A percentile compares a stretch with the other conserved stretches of the same genome.
Conservation (phyloP, 2,797 vertebrate genomes). For the Chanos chanos region DNA sequence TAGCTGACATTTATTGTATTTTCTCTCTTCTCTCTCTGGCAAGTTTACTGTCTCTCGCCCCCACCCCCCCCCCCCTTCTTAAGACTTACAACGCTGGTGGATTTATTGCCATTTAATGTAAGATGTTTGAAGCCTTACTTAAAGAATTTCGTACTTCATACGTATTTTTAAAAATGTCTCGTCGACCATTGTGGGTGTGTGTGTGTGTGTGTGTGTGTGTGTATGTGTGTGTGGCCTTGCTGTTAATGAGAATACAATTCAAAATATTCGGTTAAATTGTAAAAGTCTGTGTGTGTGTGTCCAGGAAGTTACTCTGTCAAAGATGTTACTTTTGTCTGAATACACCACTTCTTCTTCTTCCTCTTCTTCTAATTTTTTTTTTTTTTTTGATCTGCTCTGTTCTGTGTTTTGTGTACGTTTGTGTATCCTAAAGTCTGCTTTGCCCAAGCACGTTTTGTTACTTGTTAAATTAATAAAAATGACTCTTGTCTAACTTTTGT, state of each 20-base stretch:
- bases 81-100: neutral
- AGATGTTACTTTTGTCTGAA: neutral
- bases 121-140: slow-evolving; percentile 16
- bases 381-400: neutral
- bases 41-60: too few relatives aligned
- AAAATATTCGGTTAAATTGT: neutral
- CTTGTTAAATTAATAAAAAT: slow-evolving; percentile 45
- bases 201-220: neutral
- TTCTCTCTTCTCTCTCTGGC: too few relatives aligned
- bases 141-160: neutral
- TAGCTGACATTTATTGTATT: too few relatives aligned
- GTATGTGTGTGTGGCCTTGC: neutral
- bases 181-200: too few relatives aligned
- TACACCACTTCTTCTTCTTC: too few relatives aligned
- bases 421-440: too few relatives aligned
- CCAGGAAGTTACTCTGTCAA: neutral
- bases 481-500: neutral
- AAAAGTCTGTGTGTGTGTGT: neutral
- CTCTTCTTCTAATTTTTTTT: too few relatives aligned
- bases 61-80: too few relatives aligned
- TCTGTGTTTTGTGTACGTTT: neutral
- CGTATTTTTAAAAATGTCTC: neutral
- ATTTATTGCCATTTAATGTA: neutral
- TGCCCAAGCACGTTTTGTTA: too few relatives aligned
- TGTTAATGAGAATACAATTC: neutral